Base-by-base conservation (phyloP, 2,888 invertebrate genomes). In the Drosophila austrosaltans region DNA sequence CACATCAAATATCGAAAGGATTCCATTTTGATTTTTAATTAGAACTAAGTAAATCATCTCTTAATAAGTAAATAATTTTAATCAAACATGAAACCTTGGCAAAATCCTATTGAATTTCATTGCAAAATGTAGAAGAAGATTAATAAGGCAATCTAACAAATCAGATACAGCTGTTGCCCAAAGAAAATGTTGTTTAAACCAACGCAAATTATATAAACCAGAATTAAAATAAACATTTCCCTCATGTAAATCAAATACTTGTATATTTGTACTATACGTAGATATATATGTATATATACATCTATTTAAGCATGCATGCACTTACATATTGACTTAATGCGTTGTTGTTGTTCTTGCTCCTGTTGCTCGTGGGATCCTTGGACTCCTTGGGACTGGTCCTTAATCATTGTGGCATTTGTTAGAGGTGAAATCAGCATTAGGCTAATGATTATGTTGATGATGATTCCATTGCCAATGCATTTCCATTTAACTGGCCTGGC, bases 301-400 rank as follows among this genome's bases (percentile, higher is more conserved):
- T 42, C 36, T 22, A 20, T 20, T 20, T 56, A 30, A 16, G 25
- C 16, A 59, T 57, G 20, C 39, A 25, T 71, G 59, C 72, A 85
- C 85, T 89, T 80, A 85, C 85, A 73, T 71, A 84, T 78, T 68
- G 89, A 80, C 69, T 85, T 83, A 70, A 77, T 67, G 61, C 63
- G 76, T 44, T 78, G 72, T 12, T 64, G 69, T 42, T 72, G 72
- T 22, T 63, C 70, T 32, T 66, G 67, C 65, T 61, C 72, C 63
- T 65, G 66, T 58, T 69, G 72, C 61, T 69, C 71, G 40, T 61
- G 8, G 20, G 66, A 60, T 56, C 59, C 56, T 40, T 48, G 22
- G 44, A 20, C 20, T 48, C 20, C 44, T 20, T 22, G 20, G 20
- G 48, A 25, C 48, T 25, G 48, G 48, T 3, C 68, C 68, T 71